Evolutionary conservation across 2,888 invertebrate species (phyloP).

Genomic region (Cinara cedri): DNA sequence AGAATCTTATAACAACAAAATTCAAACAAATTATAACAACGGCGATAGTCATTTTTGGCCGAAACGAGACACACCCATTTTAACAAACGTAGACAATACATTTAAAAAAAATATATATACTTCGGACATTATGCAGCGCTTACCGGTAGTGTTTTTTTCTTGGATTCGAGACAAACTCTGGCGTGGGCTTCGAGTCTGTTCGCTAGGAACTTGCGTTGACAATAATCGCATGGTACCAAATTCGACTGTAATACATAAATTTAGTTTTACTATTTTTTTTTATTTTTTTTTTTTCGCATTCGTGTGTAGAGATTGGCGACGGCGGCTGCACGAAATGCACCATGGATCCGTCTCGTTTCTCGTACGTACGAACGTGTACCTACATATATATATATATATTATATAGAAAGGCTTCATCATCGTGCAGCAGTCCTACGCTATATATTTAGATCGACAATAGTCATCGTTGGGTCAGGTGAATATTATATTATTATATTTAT

Average conservation of each 20-base stretch:
- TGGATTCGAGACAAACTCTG: conserved; percentile 60
- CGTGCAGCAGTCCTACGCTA: not conserved
- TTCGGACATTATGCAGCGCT: not conserved
- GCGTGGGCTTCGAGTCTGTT: conserved; percentile 71
- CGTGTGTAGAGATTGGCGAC: not conserved
- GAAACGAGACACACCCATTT: too few relatives aligned
- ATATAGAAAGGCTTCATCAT: not conserved
- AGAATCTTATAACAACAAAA: too few relatives aligned
- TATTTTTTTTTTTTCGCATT: not conserved
- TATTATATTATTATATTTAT: too few relatives aligned
- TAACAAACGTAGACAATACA: too few relatives aligned
- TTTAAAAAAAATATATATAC: too few relatives aligned
- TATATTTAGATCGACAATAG: conserved; percentile 10
- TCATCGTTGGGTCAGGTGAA: not conserved
- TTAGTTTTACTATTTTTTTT: too few relatives aligned
- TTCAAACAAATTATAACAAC: too few relatives aligned
- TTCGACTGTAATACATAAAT: conserved; percentile 62
- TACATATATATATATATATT: not conserved
- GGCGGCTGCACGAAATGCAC: not conserved
- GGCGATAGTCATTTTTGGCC: too few relatives aligned
- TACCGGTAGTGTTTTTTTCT: conserved; percentile 36
- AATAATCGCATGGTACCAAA: conserved; percentile 70
- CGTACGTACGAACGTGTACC: too few relatives aligned
- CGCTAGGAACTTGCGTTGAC: conserved; percentile 73
- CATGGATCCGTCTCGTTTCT: not conserved